These are phyloP conservation scores for Acrobasis repandana DNA, from an alignment of 2,888 invertebrate genomes.

Conservation along the genomic window DNA sequence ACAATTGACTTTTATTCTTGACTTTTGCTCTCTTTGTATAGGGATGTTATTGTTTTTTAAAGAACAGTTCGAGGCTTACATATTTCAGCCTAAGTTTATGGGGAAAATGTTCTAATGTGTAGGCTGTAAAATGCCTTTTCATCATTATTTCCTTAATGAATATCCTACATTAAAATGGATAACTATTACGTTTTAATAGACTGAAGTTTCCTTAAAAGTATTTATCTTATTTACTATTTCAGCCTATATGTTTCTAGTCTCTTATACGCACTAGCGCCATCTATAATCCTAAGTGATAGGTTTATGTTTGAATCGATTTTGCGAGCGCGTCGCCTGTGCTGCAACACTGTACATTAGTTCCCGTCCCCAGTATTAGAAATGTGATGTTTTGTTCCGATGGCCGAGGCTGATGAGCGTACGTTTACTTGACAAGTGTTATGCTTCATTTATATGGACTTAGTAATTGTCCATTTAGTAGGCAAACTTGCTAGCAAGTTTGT, in stretches of 20 bases:
- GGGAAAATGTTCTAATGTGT: no score
- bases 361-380: conserved; percentile 19
- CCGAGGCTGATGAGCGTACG: conserved; percentile 8
- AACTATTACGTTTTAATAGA: no score
- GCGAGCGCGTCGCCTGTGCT: conserved; percentile 8
- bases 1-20: conserved; percentile 7
- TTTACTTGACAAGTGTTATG: neutral
- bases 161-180: no score
- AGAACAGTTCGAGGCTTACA: no score
- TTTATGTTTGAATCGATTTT: neutral
- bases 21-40: conserved; percentile 7
- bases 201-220: no score
- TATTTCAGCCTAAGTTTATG: no score
- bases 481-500: no score
- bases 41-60: neutral
- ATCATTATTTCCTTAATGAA: no score
- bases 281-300: neutral
- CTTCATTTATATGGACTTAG: neutral
- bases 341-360: conserved; percentile 17
- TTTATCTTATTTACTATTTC: no score
- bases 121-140: no score
- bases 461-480: neutral
- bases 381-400: conserved; percentile 18
- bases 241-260: neutral
- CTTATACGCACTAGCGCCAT: conserved; percentile 2